A percentile compares a stretch with the other conserved stretches of the same genome.
Conservation (phyloP, 2,797 vertebrate species). For the Gephyroberyx darwinii region DNA sequence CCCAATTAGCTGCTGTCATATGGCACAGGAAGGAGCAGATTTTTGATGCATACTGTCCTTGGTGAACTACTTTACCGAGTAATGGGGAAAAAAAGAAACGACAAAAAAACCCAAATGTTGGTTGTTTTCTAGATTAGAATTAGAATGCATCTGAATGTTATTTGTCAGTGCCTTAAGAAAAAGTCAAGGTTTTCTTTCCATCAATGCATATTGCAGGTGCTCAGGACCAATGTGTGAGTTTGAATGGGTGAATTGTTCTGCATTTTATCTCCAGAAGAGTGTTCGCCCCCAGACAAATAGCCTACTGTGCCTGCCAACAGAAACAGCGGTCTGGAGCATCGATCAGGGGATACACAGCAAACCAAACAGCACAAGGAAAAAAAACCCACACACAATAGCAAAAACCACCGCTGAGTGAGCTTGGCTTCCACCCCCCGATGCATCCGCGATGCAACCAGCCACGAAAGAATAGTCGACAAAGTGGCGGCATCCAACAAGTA, state of each 20-base stretch:
- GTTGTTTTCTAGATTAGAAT: constrained; percentile 30
- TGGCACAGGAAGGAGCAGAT: constrained; percentile 66
- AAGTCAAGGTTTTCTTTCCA: background rate
- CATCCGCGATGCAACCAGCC: background rate
- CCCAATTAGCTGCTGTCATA: constrained; percentile 73
- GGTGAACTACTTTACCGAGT: constrained; percentile 31
- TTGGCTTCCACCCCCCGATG: too few relatives aligned
- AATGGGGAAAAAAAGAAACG: constrained; percentile 29
- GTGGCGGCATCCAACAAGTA: constrained; percentile 20
- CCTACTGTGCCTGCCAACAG: constrained; percentile 43
- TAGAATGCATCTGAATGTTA: constrained; percentile 30
- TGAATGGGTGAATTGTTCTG: constrained; percentile 38
- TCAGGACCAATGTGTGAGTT: constrained; percentile 10
- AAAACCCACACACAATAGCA: constrained; percentile 15
- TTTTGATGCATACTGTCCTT: constrained; percentile 33
- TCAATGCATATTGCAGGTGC: background rate
- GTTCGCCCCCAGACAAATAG: constrained; percentile 36
- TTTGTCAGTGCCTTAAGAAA: constrained; percentile 37
- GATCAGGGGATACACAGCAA: constrained; percentile 31
- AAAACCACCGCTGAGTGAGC: too few relatives aligned
- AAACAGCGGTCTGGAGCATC: constrained; percentile 39
- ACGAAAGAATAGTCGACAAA: constrained; percentile 9
- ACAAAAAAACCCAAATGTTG: constrained; percentile 3
- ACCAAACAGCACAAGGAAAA: constrained; percentile 29
- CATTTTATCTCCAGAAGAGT: constrained; percentile 35